Percentiles rank a stretch among this genome's conserved stretches.
Conservation (phyloP, 1,140 invertebrate genomes). For the Hyposmocoma kahamanoa region DNA sequence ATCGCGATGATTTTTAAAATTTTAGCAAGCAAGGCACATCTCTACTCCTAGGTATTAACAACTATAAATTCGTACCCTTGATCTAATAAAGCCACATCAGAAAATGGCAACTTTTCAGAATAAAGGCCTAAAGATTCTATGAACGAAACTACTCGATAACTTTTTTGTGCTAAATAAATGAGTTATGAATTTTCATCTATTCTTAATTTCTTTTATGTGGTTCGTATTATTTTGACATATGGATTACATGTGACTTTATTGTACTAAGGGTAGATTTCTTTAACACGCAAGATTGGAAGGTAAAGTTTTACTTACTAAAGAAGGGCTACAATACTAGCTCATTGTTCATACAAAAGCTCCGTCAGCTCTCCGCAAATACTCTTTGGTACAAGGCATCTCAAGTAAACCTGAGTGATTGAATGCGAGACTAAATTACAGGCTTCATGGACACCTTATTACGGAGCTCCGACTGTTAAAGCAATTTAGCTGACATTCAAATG, state of each 20-base stretch:
- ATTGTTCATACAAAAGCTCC: neutral
- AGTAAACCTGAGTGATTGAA: slow-evolving; percentile 59
- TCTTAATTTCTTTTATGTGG: too few relatives aligned
- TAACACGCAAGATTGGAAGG: neutral
- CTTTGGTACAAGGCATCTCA: slow-evolving; percentile 33
- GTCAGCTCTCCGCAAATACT: slow-evolving; percentile 14
- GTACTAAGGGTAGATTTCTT: neutral
- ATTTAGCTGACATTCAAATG: slow-evolving; percentile 72
- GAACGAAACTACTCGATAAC: too few relatives aligned
- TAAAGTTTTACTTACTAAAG: neutral
- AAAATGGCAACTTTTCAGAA: too few relatives aligned
- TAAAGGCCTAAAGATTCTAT: too few relatives aligned
- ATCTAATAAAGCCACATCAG: too few relatives aligned
- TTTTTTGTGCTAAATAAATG: too few relatives aligned
- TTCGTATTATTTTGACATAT: neutral
- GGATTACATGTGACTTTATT: neutral
- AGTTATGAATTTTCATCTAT: too few relatives aligned
- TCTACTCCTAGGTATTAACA: too few relatives aligned
- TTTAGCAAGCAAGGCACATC: neutral
- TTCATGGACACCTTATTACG: slow-evolving; percentile 67
- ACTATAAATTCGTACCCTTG: too few relatives aligned
- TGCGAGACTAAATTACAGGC: slow-evolving; percentile 62
- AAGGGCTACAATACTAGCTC: neutral
- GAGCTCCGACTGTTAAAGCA: slow-evolving; percentile 65
- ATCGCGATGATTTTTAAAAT: neutral